Percentiles rank a stretch among this genome's conserved stretches.
Evolutionary conservation across 2,888 invertebrate genomes (phyloP).

Genomic region (Penaeus monodon): DNA sequence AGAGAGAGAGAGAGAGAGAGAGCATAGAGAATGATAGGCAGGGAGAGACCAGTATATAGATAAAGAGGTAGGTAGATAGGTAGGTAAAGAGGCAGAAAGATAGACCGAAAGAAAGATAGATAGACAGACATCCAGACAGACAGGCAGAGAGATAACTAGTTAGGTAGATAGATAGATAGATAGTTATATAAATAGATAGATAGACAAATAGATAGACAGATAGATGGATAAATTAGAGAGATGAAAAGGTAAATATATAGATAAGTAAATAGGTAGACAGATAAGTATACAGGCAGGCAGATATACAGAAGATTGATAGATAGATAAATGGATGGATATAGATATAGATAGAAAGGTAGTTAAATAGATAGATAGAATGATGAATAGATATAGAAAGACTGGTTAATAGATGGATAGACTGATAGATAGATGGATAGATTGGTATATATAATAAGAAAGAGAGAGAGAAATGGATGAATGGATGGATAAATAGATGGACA

Average conservation of each 20-base stretch:
- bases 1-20: too few relatives aligned
- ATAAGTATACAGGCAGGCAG: background rate
- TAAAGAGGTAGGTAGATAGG: too few relatives aligned
- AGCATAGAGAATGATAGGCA: too few relatives aligned
- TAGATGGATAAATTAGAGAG: background rate
- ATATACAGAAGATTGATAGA: background rate
- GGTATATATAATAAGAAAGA: too few relatives aligned
- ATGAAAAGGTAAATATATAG: too few relatives aligned
- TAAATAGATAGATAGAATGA: background rate
- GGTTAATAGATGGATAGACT: conserved; percentile 14
- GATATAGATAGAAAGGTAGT: conserved; percentile 10
- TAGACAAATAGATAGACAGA: conserved; percentile 3
- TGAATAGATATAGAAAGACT: too few relatives aligned
- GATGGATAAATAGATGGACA: background rate
- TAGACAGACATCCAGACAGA: too few relatives aligned
- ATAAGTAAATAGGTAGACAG: background rate
- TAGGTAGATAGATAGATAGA: background rate
- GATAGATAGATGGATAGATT: background rate
- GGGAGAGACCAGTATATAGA: too few relatives aligned
- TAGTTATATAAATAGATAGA: conserved; percentile 17
- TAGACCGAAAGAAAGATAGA: too few relatives aligned
- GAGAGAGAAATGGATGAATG: too few relatives aligned
- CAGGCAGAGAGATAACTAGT: background rate
- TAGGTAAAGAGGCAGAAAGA: too few relatives aligned
- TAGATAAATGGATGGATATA: background rate